phyloP scores from a whole-genome alignment of 2,888 invertebrate species.

The Girardia tigrina region DNA sequence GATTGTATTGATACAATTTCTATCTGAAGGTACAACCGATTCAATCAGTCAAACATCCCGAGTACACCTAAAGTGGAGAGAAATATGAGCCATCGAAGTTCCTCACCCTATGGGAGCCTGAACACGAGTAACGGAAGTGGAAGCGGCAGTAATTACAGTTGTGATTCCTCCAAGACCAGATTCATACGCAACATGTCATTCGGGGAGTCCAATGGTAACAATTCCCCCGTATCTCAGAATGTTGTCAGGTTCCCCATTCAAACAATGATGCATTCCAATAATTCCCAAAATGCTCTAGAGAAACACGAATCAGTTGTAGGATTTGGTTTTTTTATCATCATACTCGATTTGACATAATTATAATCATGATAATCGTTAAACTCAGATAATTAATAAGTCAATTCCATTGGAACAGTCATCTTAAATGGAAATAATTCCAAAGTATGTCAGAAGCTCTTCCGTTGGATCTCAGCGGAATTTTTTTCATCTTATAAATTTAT shows the following conservation, averaged over 20 bases:
- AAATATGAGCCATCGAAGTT: background rate
- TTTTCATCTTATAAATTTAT: too few relatives aligned
- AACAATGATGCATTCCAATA: background rate
- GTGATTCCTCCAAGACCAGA: background rate
- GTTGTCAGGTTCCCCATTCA: background rate
- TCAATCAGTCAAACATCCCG: background rate
- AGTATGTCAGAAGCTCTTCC: too few relatives aligned
- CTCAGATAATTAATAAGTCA: too few relatives aligned
- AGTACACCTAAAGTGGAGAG: background rate
- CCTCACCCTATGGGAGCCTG: constrained; percentile 1
- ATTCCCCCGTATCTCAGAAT: background rate
- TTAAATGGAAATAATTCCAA: too few relatives aligned
- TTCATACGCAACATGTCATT: background rate
- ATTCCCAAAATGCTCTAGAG: background rate
- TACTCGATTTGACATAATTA: background rate
- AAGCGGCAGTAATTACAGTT: constrained; percentile 10
- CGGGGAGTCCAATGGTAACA: background rate
- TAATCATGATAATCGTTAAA: constrained; percentile 9
- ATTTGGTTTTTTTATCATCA: background rate
- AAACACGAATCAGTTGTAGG: background rate
- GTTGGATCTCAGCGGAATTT: too few relatives aligned
- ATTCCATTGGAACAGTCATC: too few relatives aligned
- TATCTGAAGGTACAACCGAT: background rate
- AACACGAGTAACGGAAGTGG: background rate
- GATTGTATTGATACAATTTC: too few relatives aligned